These are phyloP conservation scores for Chroicocephalus ridibundus DNA, from an alignment of 2,113 vertebrate species.

Conservation along the genomic window DNA sequence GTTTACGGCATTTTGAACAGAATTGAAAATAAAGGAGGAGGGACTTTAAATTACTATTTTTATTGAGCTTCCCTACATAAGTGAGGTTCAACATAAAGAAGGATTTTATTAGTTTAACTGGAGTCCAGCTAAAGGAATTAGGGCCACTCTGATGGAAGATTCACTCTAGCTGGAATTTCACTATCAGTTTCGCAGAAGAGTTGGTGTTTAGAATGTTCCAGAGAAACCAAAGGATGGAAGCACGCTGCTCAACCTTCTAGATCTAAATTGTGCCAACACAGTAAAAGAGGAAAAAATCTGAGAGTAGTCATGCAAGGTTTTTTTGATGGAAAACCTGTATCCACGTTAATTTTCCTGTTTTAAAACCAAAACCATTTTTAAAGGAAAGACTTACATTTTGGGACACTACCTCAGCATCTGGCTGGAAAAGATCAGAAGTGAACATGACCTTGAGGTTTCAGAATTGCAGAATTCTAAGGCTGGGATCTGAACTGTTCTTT, in stretches of 20 bases:
- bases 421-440: constrained; percentile 52
- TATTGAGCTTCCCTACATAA: not conserved
- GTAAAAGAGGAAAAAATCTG: not conserved
- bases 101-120: not conserved
- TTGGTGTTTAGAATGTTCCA: not conserved
- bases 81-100: not conserved
- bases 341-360: not conserved
- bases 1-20: not conserved
- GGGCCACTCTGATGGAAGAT: not conserved
- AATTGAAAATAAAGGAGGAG: not conserved
- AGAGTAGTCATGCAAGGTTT: not conserved
- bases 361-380: constrained; percentile 4
- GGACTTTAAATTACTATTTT: not conserved
- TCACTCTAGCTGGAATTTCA: not conserved
- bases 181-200: not conserved
- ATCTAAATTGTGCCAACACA: not conserved
- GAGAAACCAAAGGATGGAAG: not conserved
- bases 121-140: not conserved
- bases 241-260: not conserved
- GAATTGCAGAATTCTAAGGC: constrained; percentile 44
- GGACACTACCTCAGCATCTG: constrained; percentile 56
- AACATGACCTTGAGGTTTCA: constrained; percentile 48
- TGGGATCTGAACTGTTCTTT: constrained; percentile 54
- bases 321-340: not conserved
- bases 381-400: constrained; percentile 47